Percentiles rank a stretch among this genome's conserved stretches.
These are phyloP conservation scores for Micromys minutus DNA, from an alignment of 2,113 vertebrate species.

Conservation along the genomic window DNA sequence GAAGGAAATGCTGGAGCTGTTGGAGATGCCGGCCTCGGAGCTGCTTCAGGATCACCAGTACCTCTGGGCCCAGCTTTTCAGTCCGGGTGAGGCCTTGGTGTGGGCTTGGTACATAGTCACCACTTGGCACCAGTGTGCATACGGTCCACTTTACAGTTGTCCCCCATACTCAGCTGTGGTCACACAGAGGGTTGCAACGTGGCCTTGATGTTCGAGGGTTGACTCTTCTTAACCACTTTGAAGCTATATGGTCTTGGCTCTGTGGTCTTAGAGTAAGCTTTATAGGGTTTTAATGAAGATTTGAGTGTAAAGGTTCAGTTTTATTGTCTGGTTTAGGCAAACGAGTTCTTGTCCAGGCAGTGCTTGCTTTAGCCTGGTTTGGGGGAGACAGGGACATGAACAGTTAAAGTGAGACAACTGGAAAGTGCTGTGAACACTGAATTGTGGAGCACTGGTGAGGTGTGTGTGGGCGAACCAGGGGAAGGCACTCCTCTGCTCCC, in stretches of 20 bases:
- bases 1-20: slow-evolving; percentile 92
- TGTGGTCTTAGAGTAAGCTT: neutral
- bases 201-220: neutral
- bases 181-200: neutral
- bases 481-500: neutral
- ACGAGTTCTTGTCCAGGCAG: neutral
- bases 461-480: too few relatives aligned
- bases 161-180: neutral
- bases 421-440: neutral
- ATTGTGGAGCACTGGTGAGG: neutral
- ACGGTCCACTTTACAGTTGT: neutral
- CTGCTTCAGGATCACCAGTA: slow-evolving; percentile 92
- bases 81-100: slow-evolving; percentile 88
- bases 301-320: neutral
- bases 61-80: slow-evolving; percentile 96
- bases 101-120: neutral
- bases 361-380: neutral
- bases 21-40: slow-evolving; percentile 88
- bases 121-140: neutral
- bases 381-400: neutral
- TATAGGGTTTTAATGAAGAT: neutral
- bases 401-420: neutral
- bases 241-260: neutral
- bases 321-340: neutral
- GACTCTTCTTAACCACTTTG: neutral